phyloP scores from a whole-genome alignment of 1,140 invertebrate species.

The Pseudomyrmex gracilis region DNA sequence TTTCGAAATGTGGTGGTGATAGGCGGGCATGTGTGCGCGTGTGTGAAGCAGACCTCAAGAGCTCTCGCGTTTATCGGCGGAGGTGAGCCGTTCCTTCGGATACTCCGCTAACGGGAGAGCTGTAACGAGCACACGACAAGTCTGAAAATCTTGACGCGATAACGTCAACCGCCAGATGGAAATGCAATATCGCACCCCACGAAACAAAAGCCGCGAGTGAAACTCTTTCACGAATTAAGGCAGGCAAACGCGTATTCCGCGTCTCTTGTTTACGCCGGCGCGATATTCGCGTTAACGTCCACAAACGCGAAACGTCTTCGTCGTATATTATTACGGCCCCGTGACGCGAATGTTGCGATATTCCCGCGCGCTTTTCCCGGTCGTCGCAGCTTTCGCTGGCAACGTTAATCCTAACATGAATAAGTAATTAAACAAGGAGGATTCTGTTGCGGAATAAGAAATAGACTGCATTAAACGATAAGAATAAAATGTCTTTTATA shows the following conservation, averaged over 20 bases:
- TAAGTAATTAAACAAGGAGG: slow-evolving; percentile 44
- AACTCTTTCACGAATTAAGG: slow-evolving; percentile 60
- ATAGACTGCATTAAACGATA: not conserved
- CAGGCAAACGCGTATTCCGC: slow-evolving; percentile 30
- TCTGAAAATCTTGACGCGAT: slow-evolving; percentile 39
- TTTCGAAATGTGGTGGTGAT: no score
- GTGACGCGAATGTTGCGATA: slow-evolving; percentile 53
- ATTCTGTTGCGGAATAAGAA: slow-evolving; percentile 31
- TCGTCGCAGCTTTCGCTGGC: slow-evolving; percentile 29
- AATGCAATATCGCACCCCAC: slow-evolving; percentile 60
- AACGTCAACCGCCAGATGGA: slow-evolving; percentile 33
- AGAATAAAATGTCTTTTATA: not conserved
- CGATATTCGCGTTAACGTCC: slow-evolving; percentile 56
- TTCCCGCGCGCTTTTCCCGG: slow-evolving; percentile 23
- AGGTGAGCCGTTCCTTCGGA: slow-evolving; percentile 20
- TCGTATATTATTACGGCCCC: slow-evolving; percentile 63
- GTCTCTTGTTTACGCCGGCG: slow-evolving; percentile 33
- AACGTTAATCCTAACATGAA: slow-evolving; percentile 55
- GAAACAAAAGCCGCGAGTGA: slow-evolving; percentile 57
- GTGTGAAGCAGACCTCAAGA: slow-evolving; percentile 1
- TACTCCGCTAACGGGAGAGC: slow-evolving; percentile 43
- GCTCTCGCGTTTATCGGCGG: not conserved
- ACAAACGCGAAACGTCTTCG: slow-evolving; percentile 38
- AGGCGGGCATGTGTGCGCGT: not conserved
- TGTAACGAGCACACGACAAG: slow-evolving; percentile 56